Conservation (phyloP, 1,140 invertebrate genomes). For the Drusus annulatus region DNA sequence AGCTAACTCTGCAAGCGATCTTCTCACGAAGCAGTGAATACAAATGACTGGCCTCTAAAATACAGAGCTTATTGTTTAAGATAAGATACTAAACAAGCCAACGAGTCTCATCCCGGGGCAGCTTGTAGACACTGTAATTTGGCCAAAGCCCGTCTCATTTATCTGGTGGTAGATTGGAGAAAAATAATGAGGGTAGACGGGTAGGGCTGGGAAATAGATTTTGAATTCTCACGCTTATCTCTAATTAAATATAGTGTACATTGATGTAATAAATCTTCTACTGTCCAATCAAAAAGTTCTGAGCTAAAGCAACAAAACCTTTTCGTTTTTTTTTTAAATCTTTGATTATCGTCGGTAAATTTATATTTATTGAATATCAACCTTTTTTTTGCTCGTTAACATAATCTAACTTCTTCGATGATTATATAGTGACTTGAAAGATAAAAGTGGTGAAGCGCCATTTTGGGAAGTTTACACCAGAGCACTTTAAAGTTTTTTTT, state of each 20-base stretch:
- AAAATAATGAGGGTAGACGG: slow-evolving; percentile 18
- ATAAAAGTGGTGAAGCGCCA: too few species aligned
- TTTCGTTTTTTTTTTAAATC: too few species aligned
- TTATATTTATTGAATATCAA: too few species aligned
- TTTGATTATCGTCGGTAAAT: too few species aligned
- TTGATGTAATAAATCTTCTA: too few species aligned
- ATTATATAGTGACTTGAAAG: too few species aligned
- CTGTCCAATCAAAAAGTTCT: too few species aligned
- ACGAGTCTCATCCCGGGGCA: slow-evolving; percentile 48
- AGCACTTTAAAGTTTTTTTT: too few species aligned
- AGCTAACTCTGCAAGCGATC: slow-evolving; percentile 8
- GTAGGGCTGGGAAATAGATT: slow-evolving; percentile 23
- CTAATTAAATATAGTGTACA: neutral
- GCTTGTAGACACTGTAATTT: slow-evolving; percentile 57
- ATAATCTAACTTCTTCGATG: too few species aligned
- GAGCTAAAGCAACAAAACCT: too few species aligned
- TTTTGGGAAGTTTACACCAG: too few species aligned
- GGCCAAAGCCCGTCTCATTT: slow-evolving; percentile 58
- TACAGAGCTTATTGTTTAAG: slow-evolving; percentile 53
- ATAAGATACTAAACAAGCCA: slow-evolving; percentile 50
- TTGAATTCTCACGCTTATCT: slow-evolving; percentile 49
- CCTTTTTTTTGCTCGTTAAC: too few species aligned
- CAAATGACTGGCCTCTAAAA: slow-evolving; percentile 48
- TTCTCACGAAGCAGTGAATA: slow-evolving; percentile 1
- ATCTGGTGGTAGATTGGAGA: slow-evolving; percentile 53